Evolutionary conservation across 2,797 vertebrate species (phyloP).

Genomic region (Phataginus tetradactyla): DNA sequence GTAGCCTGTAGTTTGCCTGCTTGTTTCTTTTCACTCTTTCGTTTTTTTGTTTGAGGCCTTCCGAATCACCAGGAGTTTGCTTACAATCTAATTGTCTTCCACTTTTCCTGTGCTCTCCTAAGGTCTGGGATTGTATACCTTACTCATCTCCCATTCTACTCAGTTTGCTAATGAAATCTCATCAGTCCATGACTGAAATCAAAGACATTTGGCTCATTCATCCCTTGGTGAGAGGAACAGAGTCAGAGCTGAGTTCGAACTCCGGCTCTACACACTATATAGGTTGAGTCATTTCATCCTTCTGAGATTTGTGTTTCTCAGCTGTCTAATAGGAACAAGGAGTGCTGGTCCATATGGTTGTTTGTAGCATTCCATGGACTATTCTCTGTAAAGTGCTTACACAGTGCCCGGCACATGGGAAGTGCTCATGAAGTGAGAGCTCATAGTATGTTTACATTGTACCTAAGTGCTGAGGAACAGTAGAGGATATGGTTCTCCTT

Average conservation of each 20-base stretch:
- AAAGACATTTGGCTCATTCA: background rate
- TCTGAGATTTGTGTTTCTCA: background rate
- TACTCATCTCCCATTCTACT: background rate
- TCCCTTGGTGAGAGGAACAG: background rate
- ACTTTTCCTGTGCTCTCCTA: background rate
- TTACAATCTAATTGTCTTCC: background rate
- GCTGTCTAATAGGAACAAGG: background rate
- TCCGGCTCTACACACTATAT: constrained; percentile 61
- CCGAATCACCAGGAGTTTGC: background rate
- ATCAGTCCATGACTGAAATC: background rate
- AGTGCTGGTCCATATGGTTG: background rate
- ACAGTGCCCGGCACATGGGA: background rate
- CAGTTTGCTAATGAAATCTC: background rate
- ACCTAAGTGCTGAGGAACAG: background rate
- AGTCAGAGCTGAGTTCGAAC: constrained; percentile 55
- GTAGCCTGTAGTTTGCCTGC: background rate
- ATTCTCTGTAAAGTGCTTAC: background rate
- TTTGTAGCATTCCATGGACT: constrained; percentile 33
- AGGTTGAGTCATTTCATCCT: background rate
- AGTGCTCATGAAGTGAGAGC: background rate
- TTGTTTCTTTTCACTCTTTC: constrained; percentile 5
- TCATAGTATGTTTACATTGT: background rate
- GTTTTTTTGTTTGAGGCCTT: background rate
- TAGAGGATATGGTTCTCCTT: constrained; percentile 74
- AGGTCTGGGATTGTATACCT: background rate